Conservation (phyloP, 2,797 vertebrate species). For the Falco naumanni region DNA sequence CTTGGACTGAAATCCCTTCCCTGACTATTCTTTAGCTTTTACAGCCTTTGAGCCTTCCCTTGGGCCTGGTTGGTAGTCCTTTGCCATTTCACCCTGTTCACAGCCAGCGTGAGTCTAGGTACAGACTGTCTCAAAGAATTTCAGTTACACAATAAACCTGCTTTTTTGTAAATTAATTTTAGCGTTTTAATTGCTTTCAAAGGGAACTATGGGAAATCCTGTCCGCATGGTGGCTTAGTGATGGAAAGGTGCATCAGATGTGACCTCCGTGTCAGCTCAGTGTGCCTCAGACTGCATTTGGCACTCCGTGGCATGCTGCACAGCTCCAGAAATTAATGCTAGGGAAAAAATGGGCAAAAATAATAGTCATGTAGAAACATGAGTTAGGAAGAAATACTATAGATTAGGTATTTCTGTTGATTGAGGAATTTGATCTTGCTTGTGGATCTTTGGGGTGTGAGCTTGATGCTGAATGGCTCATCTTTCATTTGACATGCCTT, state of each 20-base stretch:
- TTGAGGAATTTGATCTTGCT: too few species aligned
- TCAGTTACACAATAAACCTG: not conserved
- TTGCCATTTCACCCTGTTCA: not conserved
- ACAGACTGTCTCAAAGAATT: not conserved
- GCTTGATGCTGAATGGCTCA: too few species aligned
- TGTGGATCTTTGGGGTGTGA: too few species aligned
- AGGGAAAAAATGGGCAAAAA: too few species aligned
- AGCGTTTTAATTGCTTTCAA: not conserved
- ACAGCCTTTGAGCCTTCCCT: not conserved
- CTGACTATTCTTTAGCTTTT: not conserved
- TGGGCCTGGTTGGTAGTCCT: not conserved
- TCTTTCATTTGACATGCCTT: too few species aligned
- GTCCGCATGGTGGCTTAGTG: not conserved
- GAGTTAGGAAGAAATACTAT: too few species aligned
- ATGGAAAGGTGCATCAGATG: not conserved
- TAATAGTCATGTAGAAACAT: too few species aligned
- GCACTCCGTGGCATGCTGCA: fast-evolving
- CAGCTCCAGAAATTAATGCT: not conserved
- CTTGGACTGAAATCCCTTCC: not conserved
- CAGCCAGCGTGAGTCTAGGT: not conserved
- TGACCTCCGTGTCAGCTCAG: not conserved
- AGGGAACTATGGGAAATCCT: not conserved
- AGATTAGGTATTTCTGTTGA: too few species aligned
- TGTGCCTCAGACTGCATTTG: not conserved
- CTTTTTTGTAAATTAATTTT: not conserved